phyloP scores from a whole-genome alignment of 2,888 invertebrate genomes.

The Volucella zonaria region DNA sequence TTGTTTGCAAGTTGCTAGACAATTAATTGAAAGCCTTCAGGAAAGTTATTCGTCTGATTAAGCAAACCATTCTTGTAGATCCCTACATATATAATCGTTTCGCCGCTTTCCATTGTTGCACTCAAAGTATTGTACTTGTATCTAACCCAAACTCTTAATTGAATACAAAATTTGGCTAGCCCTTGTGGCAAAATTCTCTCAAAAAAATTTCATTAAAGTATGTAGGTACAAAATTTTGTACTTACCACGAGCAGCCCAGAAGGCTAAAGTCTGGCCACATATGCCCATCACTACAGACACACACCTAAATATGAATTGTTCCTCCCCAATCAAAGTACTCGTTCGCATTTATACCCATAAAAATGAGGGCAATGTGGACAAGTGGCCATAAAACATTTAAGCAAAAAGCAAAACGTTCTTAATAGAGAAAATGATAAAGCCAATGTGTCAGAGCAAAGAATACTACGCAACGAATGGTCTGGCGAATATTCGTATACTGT shows the following conservation, averaged over 20 bases:
- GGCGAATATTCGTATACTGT: not conserved
- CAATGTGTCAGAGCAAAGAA: not conserved
- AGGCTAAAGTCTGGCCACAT: too few species aligned
- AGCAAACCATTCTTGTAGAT: not conserved
- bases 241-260: not conserved
- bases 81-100: not conserved
- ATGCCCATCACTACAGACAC: not conserved
- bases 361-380: conserved; percentile 20
- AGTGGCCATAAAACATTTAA: conserved; percentile 53
- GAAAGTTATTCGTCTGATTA: not conserved
- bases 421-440: conserved; percentile 1
- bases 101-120: not conserved
- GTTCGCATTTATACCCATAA: not conserved
- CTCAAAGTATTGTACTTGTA: too few species aligned
- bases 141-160: conserved; percentile 1
- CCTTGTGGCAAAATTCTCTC: conserved; percentile 1
- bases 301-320: not conserved
- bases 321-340: not conserved
- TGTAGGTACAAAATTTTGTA: too few species aligned
- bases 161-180: conserved; percentile 24
- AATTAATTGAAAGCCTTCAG: not conserved
- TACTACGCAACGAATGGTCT: too few species aligned
- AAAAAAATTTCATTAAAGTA: too few species aligned
- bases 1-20: not conserved
- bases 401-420: conserved; percentile 37